phyloP scores from a whole-genome alignment of 30 jellyfish, hydroid and myxozoan genomes.

The Hydra vulgaris region DNA sequence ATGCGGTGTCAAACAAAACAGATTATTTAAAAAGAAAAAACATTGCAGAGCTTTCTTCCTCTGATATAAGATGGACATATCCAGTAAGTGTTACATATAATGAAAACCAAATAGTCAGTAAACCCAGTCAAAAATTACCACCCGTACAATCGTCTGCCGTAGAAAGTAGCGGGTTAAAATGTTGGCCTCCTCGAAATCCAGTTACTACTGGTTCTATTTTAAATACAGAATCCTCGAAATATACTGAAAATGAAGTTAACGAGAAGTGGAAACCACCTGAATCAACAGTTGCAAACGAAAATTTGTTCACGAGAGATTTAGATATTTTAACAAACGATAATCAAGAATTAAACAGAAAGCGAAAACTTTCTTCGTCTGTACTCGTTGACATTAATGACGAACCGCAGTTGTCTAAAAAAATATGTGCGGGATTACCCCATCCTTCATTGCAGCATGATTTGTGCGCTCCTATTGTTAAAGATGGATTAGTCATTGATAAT shows the following conservation, averaged over 20 bases:
- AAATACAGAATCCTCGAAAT: conserved; percentile 4
- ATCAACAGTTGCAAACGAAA: background rate
- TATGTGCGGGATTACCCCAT: background rate
- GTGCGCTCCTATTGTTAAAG: background rate
- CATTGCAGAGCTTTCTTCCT: conserved; percentile 14
- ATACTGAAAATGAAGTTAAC: background rate
- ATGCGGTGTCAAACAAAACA: background rate
- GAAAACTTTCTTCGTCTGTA: background rate
- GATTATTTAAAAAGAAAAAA: conserved; percentile 7
- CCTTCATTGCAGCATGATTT: background rate
- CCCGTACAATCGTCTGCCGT: background rate
- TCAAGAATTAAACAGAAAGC: background rate
- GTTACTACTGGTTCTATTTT: background rate
- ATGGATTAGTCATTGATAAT: background rate
- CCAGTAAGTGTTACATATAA: background rate
- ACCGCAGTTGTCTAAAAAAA: background rate
- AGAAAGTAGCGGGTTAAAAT: background rate
- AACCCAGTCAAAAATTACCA: background rate
- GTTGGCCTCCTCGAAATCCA: conserved; percentile 24
- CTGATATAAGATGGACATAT: background rate
- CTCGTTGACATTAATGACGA: background rate
- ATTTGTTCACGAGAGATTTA: background rate
- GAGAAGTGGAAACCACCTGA: conserved; percentile 27
- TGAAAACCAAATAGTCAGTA: background rate
- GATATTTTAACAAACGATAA: background rate